Base-by-base conservation (phyloP, 2,113 vertebrate genomes). In the Rhombomys opimus region DNA sequence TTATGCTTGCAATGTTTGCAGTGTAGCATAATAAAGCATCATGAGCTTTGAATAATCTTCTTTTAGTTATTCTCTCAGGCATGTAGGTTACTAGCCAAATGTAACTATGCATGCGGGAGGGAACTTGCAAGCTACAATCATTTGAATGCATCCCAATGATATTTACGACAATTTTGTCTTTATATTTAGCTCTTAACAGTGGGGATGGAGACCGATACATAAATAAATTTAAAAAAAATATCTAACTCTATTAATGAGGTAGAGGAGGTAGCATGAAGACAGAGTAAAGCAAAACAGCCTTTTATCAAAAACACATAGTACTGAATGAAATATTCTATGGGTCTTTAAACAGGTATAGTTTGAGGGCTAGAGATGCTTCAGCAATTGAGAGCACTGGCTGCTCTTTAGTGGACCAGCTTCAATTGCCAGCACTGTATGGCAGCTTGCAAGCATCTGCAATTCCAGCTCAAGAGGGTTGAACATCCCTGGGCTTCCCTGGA, bases 301-400 rank as follows among this genome's bases (percentile, higher is more conserved):
- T 23, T 54, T 25, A 50, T 18, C 93, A 57, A 85, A 92, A 97
- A 73, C 5, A 63, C 1, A 85, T 27, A 84, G 18, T 63, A 67
- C 63, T 50, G 35, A 97, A 68, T 90, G 52, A 94, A 93, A 84
- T 94, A 93, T 80, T 92, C 80, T 65, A 61, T 2, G 73, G 15
- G 12, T 68, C 5, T 88, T 88, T 87, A 81, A 54, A 81, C 61
- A 90, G 63, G 38, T 82, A n/a, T 63, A 67, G 32, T 35, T 91
- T 65, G 52, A 54, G 30, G 77, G 77, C 18, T 57, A 52, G 52
- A 80, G 30, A 57, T 23, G 35, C 5, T 0, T 82, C 54, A 38
- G 6, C 35, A 82, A 50, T 54, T 22, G 57, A 57, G 50, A 80
- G 18, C 52, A 54, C 30, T 54, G 54, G 52, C 32, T 81, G 54